Evolutionary conservation across 2,797 vertebrate species (phyloP).

Genomic region (Acanthiza pusilla): DNA sequence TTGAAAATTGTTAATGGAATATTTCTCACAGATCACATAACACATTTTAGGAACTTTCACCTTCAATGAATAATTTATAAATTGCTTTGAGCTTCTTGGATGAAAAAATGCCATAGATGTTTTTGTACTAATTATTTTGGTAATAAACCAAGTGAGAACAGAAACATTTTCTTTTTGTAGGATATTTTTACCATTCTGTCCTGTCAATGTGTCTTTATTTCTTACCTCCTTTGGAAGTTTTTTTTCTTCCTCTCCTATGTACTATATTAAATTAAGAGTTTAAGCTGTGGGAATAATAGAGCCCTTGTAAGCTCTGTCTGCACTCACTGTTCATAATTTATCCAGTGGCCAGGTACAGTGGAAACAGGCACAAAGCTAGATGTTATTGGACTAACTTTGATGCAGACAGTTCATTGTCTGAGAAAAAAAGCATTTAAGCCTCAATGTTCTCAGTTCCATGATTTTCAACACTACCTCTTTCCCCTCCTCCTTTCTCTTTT

Average conservation of each 20-base stretch:
- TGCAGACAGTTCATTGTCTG: conserved; percentile 51
- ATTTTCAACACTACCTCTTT: conserved; percentile 19
- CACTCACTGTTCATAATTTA: conserved; percentile 54
- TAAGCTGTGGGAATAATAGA: conserved; percentile 25
- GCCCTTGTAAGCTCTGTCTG: neutral
- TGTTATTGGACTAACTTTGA: conserved; percentile 37
- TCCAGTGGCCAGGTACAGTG: conserved; percentile 15
- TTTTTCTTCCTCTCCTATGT: neutral
- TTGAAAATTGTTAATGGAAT: neutral
- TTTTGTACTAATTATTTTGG: neutral
- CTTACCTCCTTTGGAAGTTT: neutral
- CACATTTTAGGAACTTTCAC: neutral
- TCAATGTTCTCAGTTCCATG: conserved; percentile 46
- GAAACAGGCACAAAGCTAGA: conserved; percentile 27
- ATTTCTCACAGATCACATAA: neutral
- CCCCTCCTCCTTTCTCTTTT: conserved; percentile 27
- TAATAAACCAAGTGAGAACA: neutral
- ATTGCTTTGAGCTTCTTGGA: neutral
- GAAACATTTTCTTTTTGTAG: neutral
- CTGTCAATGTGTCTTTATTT: conserved; percentile 14
- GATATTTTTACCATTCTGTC: neutral
- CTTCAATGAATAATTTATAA: neutral
- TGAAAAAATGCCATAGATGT: neutral
- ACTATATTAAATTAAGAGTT: conserved; percentile 22
- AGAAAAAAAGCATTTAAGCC: conserved; percentile 37